These are phyloP conservation scores for Trissolcus japonicus DNA, from an alignment of 2,888 invertebrate species.

Conservation along the genomic window DNA sequence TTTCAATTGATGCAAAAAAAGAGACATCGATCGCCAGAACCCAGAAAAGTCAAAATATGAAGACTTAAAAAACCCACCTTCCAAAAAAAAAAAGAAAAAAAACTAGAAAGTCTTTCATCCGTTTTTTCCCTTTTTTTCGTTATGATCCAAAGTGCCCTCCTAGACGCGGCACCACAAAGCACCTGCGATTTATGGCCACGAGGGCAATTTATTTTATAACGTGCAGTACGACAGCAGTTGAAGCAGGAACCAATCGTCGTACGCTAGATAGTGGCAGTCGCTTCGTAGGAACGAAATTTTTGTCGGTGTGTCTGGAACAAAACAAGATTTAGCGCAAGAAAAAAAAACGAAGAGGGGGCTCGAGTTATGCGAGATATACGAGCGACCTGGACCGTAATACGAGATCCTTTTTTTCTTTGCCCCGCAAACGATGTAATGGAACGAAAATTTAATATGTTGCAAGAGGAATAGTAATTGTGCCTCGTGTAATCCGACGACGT, in stretches of 20 bases:
- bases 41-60: conserved; percentile 25
- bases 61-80: conserved; percentile 18
- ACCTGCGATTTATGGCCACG: conserved; percentile 49
- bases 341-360: conserved; percentile 21
- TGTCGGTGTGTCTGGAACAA: conserved; percentile 39
- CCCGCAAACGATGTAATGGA: conserved; percentile 29
- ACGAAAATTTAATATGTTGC: conserved; percentile 51
- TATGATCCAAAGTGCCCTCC: conserved; percentile 27
- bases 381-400: conserved; percentile 46
- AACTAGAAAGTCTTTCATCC: conserved; percentile 40
- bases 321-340: conserved; percentile 44
- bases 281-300: conserved; percentile 30
- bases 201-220: conserved; percentile 54
- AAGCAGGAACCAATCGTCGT: conserved; percentile 47
- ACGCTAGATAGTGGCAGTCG: conserved; percentile 31
- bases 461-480: conserved; percentile 38
- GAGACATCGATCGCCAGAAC: not conserved
- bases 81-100: conserved; percentile 8
- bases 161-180: conserved; percentile 47
- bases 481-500: conserved; percentile 24
- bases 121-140: conserved; percentile 16
- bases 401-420: conserved; percentile 40
- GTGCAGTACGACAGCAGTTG: conserved; percentile 43
- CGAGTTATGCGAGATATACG: conserved; percentile 46
- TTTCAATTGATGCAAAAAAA: conserved; percentile 16